A percentile compares a stretch with the other conserved stretches of the same genome.
Conservation (phyloP, 2,888 invertebrate species). For the Carcina quercana region DNA sequence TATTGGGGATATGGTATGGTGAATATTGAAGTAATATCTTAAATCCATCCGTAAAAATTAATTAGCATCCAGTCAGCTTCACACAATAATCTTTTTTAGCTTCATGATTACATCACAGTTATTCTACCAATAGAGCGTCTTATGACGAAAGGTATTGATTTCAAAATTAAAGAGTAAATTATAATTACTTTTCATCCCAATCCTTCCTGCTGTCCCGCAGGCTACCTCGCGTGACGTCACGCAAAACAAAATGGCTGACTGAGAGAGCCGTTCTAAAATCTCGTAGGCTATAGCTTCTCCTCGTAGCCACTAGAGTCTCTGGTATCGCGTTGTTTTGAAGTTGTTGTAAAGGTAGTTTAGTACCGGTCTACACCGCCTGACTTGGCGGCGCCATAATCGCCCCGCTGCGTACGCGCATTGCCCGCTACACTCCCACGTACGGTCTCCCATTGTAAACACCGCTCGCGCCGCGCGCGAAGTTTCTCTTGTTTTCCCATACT, state of each 20-base stretch:
- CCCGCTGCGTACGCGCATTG: constrained; percentile 27
- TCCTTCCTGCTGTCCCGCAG: constrained; percentile 29
- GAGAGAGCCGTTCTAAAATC: constrained; percentile 24
- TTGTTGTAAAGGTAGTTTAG: no score
- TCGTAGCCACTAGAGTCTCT: constrained; percentile 43
- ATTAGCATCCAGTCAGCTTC: no score
- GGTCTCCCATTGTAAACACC: constrained; percentile 63
- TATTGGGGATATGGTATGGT: no score
- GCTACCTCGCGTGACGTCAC: constrained; percentile 20
- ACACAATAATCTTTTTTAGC: no score
- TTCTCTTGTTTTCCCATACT: constrained; percentile 36
- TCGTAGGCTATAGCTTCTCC: constrained; percentile 30
- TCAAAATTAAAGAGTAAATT: no score
- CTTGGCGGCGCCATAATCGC: constrained; percentile 42
- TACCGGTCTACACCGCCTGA: constrained; percentile 47
- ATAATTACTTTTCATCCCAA: constrained; percentile 1
- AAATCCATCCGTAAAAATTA: no score
- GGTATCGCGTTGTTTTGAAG: background rate
- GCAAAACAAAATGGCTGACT: constrained; percentile 62
- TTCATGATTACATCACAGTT: no score
- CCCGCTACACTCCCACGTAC: constrained; percentile 62
- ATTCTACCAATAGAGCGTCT: no score
- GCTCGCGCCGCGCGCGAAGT: constrained; percentile 33
- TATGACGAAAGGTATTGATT: no score
- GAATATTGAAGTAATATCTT: no score